Conservation (phyloP, 64 coral and sea anemone genomes). For the Catalaphyllia jardinei region DNA sequence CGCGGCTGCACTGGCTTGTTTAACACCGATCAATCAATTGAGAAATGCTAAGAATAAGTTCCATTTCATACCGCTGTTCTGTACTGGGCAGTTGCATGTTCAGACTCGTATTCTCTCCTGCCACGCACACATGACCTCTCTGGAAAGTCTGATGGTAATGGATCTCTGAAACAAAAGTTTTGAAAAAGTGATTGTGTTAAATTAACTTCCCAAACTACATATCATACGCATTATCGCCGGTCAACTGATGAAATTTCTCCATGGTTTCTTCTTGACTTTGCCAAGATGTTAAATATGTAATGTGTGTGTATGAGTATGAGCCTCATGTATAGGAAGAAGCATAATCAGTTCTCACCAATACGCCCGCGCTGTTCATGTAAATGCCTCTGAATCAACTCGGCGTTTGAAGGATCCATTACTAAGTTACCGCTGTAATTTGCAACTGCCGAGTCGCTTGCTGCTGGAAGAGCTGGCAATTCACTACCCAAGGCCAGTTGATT, state of each 20-base stretch:
- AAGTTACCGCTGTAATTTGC: background rate
- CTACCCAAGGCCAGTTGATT: background rate
- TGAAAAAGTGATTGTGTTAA: background rate
- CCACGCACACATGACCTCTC: background rate
- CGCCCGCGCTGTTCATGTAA: background rate
- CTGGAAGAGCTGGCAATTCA: background rate
- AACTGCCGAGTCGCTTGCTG: background rate
- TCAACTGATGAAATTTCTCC: too few species aligned
- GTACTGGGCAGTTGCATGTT: background rate
- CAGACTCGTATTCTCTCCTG: background rate
- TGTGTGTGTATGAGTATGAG: background rate
- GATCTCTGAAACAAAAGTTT: background rate
- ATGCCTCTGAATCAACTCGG: background rate
- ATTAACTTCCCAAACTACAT: background rate
- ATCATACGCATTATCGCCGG: too few species aligned
- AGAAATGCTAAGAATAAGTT: background rate
- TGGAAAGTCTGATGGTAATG: background rate
- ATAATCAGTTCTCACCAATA: background rate
- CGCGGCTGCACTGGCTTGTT: too few species aligned
- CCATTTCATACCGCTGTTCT: background rate
- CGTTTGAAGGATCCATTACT: background rate
- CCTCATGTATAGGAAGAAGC: background rate
- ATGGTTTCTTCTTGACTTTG: too few species aligned
- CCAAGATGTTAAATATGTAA: too few species aligned
- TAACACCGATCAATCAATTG: too few species aligned